Evolutionary conservation across 2,797 vertebrate genomes (phyloP), one percentile per base, ranked within the genome.

Genomic region (Silurus lanzhouensis): DNA sequence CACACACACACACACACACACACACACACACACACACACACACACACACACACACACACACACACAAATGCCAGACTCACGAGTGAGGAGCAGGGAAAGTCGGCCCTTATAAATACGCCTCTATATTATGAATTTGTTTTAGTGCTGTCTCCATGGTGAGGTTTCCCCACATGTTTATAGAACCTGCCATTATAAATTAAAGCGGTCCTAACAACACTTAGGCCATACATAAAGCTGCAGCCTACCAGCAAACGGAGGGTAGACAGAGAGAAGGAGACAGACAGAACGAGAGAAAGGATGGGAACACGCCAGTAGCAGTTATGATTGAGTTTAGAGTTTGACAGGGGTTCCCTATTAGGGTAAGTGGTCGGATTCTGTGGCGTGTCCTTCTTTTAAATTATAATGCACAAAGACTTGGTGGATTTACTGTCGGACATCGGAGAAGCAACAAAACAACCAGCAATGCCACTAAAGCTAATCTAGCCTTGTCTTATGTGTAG

Each of bases 71-170:
- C 88, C 72, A 87, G 81, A 70, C 85, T 83, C 86, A 90, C 83
- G 90, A 86, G 88, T 91, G 81, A 85, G 84, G 67, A 81, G 76
- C 88, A 68, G 88, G 89, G 90, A 72, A 72, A 88, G 87, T 91
- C 90, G 91, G 90, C 78, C 91, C 94, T 94, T 97, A 96, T 96
- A 97, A 97, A 97, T 96, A 96, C 94, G 92, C 84, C 84, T 90
- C 93, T 86, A 92, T 94, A 93, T 90, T 94, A 94, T 91, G 91
- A 94, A 92, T 93, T 93, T 97, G 96, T 97, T 97, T 97, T 95
- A 91, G 87, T 91, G 74, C 70, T 55, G 95, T 97, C 93, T 93
- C 96, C 96, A 97, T 97, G 96, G 96, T 84, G 93, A 94, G 92
- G 92, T 90, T 94, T 90, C 89, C 91, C 93, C 91, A 92, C 91